Evolutionary conservation across 2,797 vertebrate species (phyloP).

Genomic region (Ceryle rudis): DNA sequence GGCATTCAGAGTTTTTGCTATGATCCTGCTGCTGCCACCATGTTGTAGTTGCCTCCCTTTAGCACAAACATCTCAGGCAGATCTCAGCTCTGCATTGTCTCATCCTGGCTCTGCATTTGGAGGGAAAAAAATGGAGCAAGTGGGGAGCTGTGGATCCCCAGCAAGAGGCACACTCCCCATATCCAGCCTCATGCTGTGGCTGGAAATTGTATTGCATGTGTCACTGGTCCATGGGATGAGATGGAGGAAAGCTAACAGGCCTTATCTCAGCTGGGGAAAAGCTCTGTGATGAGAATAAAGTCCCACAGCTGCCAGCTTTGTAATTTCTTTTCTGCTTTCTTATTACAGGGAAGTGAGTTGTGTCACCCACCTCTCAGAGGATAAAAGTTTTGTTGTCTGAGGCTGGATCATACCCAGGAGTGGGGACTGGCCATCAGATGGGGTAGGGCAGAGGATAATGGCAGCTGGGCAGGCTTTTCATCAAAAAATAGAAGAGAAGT

Average conservation of each 20-base stretch:
- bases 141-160: not conserved
- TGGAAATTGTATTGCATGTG: not conserved
- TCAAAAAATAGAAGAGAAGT: not conserved
- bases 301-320: not conserved
- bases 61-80: not conserved
- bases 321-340: constrained; percentile 2
- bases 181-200: not conserved
- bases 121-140: rapidly evolving
- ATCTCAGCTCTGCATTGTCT: not conserved
- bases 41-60: not conserved
- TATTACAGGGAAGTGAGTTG: rapidly evolving
- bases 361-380: not conserved
- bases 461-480: not conserved
- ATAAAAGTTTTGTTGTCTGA: not conserved
- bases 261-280: not conserved
- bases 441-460: not conserved
- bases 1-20: not conserved
- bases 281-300: not conserved
- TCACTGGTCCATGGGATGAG: not conserved
- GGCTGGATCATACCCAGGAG: not conserved
- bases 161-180: not conserved
- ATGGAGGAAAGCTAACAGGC: not conserved
- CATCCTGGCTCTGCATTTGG: not conserved
- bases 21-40: not conserved
- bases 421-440: not conserved